Evolutionary conservation across 2,113 vertebrate genomes (phyloP).

Genomic region (Oreocharis arfaki): DNA sequence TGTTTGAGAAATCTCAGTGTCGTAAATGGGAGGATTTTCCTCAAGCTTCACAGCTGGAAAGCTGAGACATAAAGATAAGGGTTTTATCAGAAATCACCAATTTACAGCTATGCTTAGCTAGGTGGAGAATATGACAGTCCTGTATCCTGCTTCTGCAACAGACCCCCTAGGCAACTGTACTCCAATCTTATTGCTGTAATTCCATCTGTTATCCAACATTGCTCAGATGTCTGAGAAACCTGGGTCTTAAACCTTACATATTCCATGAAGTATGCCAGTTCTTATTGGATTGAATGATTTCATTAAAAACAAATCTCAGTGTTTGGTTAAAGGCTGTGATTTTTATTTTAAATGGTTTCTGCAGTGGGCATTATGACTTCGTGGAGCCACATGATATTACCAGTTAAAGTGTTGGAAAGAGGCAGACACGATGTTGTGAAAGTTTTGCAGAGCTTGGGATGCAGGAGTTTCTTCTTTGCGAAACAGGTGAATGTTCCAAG

Average conservation of each 20-base stretch:
- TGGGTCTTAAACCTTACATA: background rate
- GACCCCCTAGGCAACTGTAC: background rate
- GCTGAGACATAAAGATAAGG: background rate
- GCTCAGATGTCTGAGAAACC: background rate
- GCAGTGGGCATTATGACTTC: background rate
- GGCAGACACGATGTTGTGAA: accelerated
- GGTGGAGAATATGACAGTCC: background rate
- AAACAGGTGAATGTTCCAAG: background rate
- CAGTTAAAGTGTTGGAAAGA: background rate
- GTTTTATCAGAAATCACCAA: background rate
- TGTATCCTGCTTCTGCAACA: background rate
- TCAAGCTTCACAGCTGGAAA: background rate
- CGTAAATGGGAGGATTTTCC: background rate
- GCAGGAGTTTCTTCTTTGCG: background rate
- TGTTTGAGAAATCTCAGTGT: background rate
- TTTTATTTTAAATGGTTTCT: background rate
- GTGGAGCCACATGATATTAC: background rate
- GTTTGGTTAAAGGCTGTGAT: background rate
- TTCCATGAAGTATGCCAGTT: background rate
- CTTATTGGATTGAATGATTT: background rate
- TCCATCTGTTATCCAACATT: background rate
- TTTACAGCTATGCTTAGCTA: background rate
- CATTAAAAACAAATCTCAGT: background rate
- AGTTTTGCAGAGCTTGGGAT: background rate
- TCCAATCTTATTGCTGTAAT: background rate